Percentiles rank a stretch among this genome's conserved stretches.
These are phyloP conservation scores for Folsomia candida DNA, from an alignment of 2,888 invertebrate species.

Conservation along the genomic window DNA sequence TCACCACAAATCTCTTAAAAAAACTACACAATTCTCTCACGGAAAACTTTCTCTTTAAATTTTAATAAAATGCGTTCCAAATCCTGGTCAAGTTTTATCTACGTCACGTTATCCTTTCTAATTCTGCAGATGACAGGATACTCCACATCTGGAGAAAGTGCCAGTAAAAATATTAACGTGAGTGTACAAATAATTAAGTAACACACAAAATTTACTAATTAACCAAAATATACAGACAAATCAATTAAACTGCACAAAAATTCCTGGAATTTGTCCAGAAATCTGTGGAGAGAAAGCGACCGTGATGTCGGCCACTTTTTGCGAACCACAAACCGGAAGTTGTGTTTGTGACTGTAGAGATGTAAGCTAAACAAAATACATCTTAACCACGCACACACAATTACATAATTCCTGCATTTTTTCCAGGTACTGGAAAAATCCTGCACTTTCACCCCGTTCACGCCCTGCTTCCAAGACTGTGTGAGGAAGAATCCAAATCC, in stretches of 20 bases:
- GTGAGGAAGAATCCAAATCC: constrained; percentile 48
- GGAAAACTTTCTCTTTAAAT: no score
- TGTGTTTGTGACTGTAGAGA: constrained; percentile 48
- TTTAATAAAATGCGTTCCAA: no score
- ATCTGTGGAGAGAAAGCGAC: constrained; percentile 35
- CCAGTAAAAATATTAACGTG: no score
- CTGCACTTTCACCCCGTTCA: constrained; percentile 33
- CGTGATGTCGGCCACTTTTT: constrained; percentile 42
- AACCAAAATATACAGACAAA: neutral
- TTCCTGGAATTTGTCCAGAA: constrained; percentile 26
- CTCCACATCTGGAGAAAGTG: no score
- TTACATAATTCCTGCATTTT: neutral
- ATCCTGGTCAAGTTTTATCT: no score
- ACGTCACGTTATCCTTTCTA: no score
- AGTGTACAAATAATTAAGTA: no score
- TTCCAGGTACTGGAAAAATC: constrained; percentile 20
- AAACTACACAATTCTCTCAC: no score
- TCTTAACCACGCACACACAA: no score
- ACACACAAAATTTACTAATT: constrained; percentile 1
- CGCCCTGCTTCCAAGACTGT: constrained; percentile 41
- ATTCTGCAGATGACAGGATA: no score
- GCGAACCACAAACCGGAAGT: constrained; percentile 37
- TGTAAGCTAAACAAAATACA: constrained; percentile 28
- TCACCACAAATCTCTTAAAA: no score
- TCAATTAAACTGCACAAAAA: constrained; percentile 32